Evolutionary conservation across 2,888 invertebrate genomes (phyloP), one percentile per base, ranked within the genome.

Genomic region (Scrobipalpa costella): DNA sequence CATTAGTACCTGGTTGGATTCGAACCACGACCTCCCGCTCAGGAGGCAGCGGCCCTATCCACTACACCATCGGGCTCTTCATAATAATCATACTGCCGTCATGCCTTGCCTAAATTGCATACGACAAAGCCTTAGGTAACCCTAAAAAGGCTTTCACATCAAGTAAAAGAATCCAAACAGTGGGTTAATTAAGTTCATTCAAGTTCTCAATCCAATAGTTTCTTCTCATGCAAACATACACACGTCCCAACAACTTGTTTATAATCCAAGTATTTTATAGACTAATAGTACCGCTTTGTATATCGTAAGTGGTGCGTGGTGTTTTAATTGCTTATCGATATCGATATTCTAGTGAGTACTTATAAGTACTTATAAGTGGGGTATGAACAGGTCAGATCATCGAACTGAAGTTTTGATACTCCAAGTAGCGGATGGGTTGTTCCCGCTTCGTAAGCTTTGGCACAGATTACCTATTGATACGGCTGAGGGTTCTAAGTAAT

Each of bases 271-370:
- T 19, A n/a, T 59, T 40, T 44, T 47, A 44, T 38, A 44, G 66
- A 70, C 70, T 72, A 71, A 73, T 73, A 69, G 69, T 65, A 69
- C 70, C 67, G 71, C 70, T 74, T 74, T 76, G 76, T 77, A 79
- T 73, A 71, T 71, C 68, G 66, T 69, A 71, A 77, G 72, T 74
- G 73, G 71, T 69, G 68, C 69, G 79, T 77, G 72, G 77, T 71
- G 73, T 78, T 80, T 52, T 81, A 83, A 83, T 83, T 82, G 79
- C 72, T 74, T 75, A 74, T 78, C 72, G 75, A 77, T 76, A 75
- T 67, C 44, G 69, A 71, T 71, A 71, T 74, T 64, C 44, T 52
- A 9, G 21, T 52, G 21, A 13, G 11, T 19, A 17, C 50, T 11
- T 9, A 11, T 52, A 19, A 5, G 49, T 49, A 64, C 63, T 63